Evolutionary conservation across 1,140 invertebrate species (phyloP), one percentile per base, ranked within the genome.

Genomic region (Trichomalopsis sarcophagae): DNA sequence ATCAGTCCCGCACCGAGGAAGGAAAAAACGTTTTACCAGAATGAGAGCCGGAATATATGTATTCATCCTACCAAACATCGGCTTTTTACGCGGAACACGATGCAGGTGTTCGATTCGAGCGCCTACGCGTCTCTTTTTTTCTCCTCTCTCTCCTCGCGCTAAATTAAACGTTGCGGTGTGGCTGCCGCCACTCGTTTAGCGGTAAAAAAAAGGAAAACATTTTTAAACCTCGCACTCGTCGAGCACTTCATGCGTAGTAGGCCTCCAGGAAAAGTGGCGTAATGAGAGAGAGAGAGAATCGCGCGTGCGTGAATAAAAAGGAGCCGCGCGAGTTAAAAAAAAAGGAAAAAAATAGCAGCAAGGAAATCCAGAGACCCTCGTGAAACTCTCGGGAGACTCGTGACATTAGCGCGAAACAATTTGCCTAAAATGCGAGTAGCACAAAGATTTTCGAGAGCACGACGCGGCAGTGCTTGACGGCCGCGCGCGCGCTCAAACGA

Each of bases 391-490:
- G 44, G 74, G 83, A 76, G 73, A 73, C 27, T 76, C 62, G 73
- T 44, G 83, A 83, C 84, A 88, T 89, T 87, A 90, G 86, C 89
- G 79, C 69, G 74, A 86, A 89, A 91, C 89, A 91, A 91, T 91
- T 89, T 90, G 85, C 88, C 82, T 89, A 90, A 91, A 90, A 90
- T 87, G 88, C 84, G 82, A 33, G 47, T 77, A 81, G 81, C 81
- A 81, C 55, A 86, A 89, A 88, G 88, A 87, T 88, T 77, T 84
- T 81, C 69, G 69, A 71, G 82, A 69, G 75, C 62, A 81, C 78
- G 33, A 4, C 36, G 21, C 81, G 27, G 47, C 30, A 21, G 82
- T 87, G 86, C 87, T 85, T 86, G 79, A 75, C 81, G 80, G 62
- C 62, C 74, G 40, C 40, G 21, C 74, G 40, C 40, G 21, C n/a